Evolutionary conservation across 2,113 vertebrate genomes (phyloP).

Genomic region (Calypte anna): DNA sequence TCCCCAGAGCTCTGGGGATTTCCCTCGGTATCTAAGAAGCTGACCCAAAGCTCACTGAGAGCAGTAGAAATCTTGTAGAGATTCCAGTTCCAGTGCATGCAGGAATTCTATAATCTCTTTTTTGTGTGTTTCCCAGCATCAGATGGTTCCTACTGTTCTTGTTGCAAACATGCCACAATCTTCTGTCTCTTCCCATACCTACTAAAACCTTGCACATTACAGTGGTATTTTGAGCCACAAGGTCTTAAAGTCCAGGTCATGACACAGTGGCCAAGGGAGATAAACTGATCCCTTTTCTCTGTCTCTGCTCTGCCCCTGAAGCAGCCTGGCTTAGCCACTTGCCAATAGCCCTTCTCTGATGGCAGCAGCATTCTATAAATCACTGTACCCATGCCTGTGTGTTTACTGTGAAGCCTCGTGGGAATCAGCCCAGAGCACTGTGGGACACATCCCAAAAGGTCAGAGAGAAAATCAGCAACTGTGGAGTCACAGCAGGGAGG

Average conservation of each 20-base stretch:
- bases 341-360: not conserved
- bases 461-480: not conserved
- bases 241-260: not conserved
- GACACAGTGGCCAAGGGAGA: not conserved
- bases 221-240: not conserved
- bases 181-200: not conserved
- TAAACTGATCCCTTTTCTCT: not conserved
- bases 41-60: not conserved
- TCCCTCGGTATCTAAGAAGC: not conserved
- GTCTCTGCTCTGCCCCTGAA: not conserved
- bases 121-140: not conserved
- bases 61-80: not conserved
- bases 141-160: not conserved
- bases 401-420: not conserved
- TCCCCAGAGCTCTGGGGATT: not conserved
- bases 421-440: not conserved
- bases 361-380: not conserved
- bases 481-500: not conserved
- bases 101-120: not conserved
- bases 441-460: not conserved
- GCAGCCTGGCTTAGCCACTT: not conserved
- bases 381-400: not conserved
- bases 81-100: not conserved
- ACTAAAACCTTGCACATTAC: constrained; percentile 2
- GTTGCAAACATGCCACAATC: not conserved